Evolutionary conservation across 2,888 invertebrate species (phyloP).

Genomic region (Atrina japonica): DNA sequence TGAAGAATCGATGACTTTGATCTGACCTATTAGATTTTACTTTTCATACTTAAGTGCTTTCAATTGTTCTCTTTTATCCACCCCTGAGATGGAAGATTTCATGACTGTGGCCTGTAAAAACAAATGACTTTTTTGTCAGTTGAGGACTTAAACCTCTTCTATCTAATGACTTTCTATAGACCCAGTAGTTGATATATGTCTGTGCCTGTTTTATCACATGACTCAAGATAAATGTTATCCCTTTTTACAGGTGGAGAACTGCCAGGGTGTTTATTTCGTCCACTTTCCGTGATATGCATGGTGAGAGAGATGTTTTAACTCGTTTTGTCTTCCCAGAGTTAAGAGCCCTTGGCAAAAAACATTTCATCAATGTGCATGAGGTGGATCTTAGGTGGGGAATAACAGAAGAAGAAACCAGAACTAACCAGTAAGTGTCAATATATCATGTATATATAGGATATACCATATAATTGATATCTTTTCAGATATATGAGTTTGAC

Average conservation of each 20-base stretch:
- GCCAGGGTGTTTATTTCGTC: conserved; percentile 82
- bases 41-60: no score
- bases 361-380: conserved; percentile 79
- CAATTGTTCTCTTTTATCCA: no score
- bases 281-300: conserved; percentile 82
- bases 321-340: conserved; percentile 82
- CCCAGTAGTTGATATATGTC: neutral
- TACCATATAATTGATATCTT: no score
- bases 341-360: conserved; percentile 75
- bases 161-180: neutral
- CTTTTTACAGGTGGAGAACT: conserved; percentile 78
- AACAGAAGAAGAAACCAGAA: conserved; percentile 78
- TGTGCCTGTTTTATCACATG: neutral
- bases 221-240: neutral
- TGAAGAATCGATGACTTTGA: no score
- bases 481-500: no score
- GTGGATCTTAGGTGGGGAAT: conserved; percentile 82
- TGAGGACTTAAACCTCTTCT: no score
- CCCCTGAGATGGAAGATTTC: no score
- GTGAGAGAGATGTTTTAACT: conserved; percentile 81
- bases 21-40: no score
- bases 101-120: no score
- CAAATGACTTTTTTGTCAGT: no score
- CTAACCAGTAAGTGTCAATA: conserved; percentile 76
- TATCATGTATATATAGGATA: no score